phyloP scores from a whole-genome alignment of 2,888 invertebrate species.

The Euzetes globulus region DNA sequence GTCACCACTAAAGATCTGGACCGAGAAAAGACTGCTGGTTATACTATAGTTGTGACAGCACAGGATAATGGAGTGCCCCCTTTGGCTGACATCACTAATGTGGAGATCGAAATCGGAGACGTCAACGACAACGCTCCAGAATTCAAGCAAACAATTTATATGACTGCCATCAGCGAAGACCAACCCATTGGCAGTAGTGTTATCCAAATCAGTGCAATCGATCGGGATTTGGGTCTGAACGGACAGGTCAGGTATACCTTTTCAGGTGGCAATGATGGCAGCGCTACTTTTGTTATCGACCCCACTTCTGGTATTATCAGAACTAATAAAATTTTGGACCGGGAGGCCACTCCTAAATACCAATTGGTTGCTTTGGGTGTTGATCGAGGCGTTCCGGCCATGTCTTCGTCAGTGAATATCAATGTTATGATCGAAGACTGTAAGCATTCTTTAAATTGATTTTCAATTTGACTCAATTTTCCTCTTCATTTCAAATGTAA shows the following conservation, averaged over 20 bases:
- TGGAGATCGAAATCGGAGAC: conserved; percentile 89
- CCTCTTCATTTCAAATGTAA: neutral
- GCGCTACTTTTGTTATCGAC: conserved; percentile 86
- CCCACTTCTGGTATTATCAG: conserved; percentile 82
- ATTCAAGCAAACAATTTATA: conserved; percentile 59
- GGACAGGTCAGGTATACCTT: conserved; percentile 59
- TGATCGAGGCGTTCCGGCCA: conserved; percentile 74
- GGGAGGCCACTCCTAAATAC: conserved; percentile 79
- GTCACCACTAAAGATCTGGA: conserved; percentile 76
- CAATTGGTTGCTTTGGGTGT: conserved; percentile 77
- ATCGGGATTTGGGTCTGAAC: conserved; percentile 77
- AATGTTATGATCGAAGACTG: conserved; percentile 55
- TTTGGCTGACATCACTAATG: conserved; percentile 84
- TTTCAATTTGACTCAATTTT: neutral
- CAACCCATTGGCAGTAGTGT: conserved; percentile 64
- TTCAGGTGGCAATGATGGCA: conserved; percentile 53
- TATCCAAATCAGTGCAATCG: conserved; percentile 57
- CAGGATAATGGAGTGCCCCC: conserved; percentile 85
- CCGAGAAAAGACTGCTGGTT: conserved; percentile 68
- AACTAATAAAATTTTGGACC: conserved; percentile 78
- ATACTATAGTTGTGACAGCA: conserved; percentile 82
- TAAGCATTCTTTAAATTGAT: neutral
- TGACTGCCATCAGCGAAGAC: conserved; percentile 75
- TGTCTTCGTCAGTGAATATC: conserved; percentile 51
- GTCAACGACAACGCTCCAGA: conserved; percentile 80